Base-by-base conservation (phyloP, 2,888 invertebrate species). In the Troglohyphantes excavatus region DNA sequence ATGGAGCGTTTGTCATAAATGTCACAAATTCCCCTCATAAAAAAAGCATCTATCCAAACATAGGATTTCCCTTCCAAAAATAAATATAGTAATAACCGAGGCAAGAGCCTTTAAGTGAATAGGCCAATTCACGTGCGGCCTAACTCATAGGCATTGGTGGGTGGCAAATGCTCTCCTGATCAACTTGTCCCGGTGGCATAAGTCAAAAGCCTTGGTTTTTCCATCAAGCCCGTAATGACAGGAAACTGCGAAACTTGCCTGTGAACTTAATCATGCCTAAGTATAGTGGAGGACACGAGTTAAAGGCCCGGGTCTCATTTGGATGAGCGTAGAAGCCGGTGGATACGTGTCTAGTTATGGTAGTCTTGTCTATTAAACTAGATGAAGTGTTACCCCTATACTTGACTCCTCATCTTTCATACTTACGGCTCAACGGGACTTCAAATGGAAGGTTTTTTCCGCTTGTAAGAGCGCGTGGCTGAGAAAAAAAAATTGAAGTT, bases 221-320 rank as follows among this genome's bases (percentile, higher is more conserved):
- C 65, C 87, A 87, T 87, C 87, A 81, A 65, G 29, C 26, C 13
- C 29, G 13, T 88, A 88, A 88, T 82, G 88, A 82, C 82, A 88
- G 88, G 88, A 88, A 88, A 43, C 88, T 68, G 85, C 26, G 61
- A 82, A 88, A 88, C 73, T 68, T 79, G 68, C 17, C 75, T 53
- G 88, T 23, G 76, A 68, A 70, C 82, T 88, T 88, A 88, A 88
- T 82, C 88, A 88, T 82, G 67, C 53, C 61, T 88, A 88, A 88
- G 88, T 88, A 88, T 88, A 88, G 88, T 27, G 88, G 29, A 46
- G 53, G 43, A 27, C 65, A n/a, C 21, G 26, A 11, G 70, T 39
- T 78, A 79, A 72, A 70, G 68, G 63, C 43, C 23, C 26, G 23
- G 46, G 33, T 43, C 39, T 88, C 82, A 82, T 82, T 68, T 75